These are phyloP conservation scores for Actenoides hombroni DNA, from an alignment of 2,113 vertebrate species.

Conservation along the genomic window DNA sequence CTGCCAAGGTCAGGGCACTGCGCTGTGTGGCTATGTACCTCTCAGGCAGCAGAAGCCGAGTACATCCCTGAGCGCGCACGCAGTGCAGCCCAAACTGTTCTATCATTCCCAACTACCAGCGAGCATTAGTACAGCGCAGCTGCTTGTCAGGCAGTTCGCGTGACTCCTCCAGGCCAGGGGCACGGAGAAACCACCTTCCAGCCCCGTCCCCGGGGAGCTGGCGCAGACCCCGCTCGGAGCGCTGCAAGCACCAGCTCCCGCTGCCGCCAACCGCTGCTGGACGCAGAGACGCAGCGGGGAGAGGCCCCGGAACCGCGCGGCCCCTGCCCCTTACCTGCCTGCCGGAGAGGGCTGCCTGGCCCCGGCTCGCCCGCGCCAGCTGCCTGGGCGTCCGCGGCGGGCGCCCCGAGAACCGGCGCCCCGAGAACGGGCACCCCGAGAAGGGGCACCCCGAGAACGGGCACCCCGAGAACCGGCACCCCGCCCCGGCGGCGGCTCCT, in stretches of 20 bases:
- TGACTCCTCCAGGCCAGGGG: neutral
- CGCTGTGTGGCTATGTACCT: accelerated
- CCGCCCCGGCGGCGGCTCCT: neutral
- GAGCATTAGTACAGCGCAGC: neutral
- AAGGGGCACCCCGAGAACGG: no score
- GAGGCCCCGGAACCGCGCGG: neutral
- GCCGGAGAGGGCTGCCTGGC: neutral
- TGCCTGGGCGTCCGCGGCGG: neutral
- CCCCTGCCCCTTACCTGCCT: neutral
- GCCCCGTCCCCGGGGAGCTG: neutral
- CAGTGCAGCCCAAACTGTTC: no score
- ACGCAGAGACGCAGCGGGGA: neutral
- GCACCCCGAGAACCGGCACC: no score
- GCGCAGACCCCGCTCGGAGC: neutral
- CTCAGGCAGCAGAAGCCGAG: neutral
- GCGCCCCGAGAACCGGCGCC: neutral
- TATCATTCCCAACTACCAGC: accelerated
- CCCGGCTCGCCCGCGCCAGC: neutral
- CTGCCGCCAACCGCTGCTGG: neutral
- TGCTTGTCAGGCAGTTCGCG: neutral
- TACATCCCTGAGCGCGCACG: accelerated
- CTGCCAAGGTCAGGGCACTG: neutral
- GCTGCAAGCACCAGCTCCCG: neutral
- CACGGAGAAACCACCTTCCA: neutral
- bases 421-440: neutral